Conservation (phyloP, 1,140 invertebrate species). For the Hyphantria cunea region DNA sequence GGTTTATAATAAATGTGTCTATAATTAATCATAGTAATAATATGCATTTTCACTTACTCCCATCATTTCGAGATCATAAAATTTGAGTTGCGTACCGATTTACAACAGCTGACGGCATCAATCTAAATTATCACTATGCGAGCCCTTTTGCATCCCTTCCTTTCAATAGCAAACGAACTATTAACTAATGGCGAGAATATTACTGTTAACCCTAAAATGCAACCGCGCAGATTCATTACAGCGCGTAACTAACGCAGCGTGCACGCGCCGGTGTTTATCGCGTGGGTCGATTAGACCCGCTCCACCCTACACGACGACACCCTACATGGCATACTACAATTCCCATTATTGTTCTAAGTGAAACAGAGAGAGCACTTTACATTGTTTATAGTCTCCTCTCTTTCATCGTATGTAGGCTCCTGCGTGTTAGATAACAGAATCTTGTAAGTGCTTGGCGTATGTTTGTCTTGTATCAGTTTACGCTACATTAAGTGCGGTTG, state of each 20-base stretch:
- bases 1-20: too few relatives aligned
- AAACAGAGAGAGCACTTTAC: slow-evolving; percentile 27
- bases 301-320: slow-evolving; percentile 47
- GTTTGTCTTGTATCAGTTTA: slow-evolving; percentile 60
- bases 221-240: slow-evolving; percentile 64
- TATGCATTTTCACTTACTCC: too few relatives aligned
- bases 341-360: slow-evolving; percentile 27
- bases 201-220: slow-evolving; percentile 61
- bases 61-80: too few relatives aligned
- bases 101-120: background rate
- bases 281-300: slow-evolving; percentile 49
- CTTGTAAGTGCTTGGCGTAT: slow-evolving; percentile 43
- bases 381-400: slow-evolving; percentile 25
- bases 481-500: slow-evolving; percentile 51
- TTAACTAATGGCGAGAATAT: slow-evolving; percentile 52
- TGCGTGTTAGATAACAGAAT: slow-evolving; percentile 33
- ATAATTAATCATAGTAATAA: too few relatives aligned
- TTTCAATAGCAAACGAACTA: slow-evolving; percentile 36
- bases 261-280: slow-evolving; percentile 67
- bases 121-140: background rate
- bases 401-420: slow-evolving; percentile 6
- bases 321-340: slow-evolving; percentile 14
- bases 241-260: slow-evolving; percentile 63
- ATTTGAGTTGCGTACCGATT: background rate
- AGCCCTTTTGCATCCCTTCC: slow-evolving; percentile 10